Conservation (phyloP, 2,888 invertebrate genomes). For the Mylabris sibirica region DNA sequence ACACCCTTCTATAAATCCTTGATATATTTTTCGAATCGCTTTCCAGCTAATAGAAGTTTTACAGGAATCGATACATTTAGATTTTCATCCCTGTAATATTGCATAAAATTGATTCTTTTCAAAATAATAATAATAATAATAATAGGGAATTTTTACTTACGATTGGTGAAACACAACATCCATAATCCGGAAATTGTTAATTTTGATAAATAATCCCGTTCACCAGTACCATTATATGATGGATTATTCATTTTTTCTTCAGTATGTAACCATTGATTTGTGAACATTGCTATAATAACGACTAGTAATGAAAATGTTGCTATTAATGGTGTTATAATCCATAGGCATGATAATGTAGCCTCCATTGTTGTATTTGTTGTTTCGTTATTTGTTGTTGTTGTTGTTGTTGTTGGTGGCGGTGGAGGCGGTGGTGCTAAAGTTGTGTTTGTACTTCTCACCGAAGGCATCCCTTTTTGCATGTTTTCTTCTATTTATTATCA, state of each 20-base stretch:
- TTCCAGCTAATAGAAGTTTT: too few species aligned
- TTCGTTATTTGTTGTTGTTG: conserved; percentile 46
- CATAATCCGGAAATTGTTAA: conserved; percentile 82
- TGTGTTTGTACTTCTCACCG: conserved; percentile 48
- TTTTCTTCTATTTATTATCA: background rate
- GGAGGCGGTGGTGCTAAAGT: background rate
- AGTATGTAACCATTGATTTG: conserved; percentile 87
- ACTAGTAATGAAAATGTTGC: conserved; percentile 77
- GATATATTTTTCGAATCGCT: too few species aligned
- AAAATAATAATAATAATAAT: too few species aligned
- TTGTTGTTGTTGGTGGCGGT: conserved; percentile 42
- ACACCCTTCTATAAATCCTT: too few species aligned
- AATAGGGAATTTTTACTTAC: conserved; percentile 75
- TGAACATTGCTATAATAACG: conserved; percentile 76
- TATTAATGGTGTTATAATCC: conserved; percentile 71
- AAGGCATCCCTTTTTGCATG: background rate
- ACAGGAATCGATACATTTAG: too few species aligned
- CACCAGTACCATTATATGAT: conserved; percentile 78
- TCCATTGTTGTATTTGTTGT: conserved; percentile 62
- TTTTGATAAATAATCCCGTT: conserved; percentile 74
- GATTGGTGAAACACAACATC: conserved; percentile 80
- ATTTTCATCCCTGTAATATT: too few species aligned
- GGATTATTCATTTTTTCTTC: conserved; percentile 85
- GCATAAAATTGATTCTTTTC: conserved; percentile 20
- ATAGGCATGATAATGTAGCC: conserved; percentile 69